Evolutionary conservation across 2,113 vertebrate genomes (phyloP).

Genomic region (Cichladusa arquata): DNA sequence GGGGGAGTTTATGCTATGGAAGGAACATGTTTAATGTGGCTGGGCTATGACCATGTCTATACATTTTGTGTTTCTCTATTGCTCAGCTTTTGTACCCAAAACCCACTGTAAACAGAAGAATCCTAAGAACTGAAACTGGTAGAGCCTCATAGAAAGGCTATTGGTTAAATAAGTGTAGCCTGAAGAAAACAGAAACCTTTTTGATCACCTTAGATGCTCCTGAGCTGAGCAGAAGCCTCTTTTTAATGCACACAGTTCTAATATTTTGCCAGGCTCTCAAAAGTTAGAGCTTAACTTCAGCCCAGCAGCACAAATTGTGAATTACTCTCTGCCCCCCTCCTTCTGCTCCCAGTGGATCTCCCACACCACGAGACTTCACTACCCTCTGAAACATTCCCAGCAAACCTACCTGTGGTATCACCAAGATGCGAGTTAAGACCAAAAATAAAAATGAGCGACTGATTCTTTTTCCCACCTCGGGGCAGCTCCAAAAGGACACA

Average conservation of each 20-base stretch:
- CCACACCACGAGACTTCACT: not conserved
- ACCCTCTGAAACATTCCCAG: not conserved
- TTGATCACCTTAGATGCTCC: not conserved
- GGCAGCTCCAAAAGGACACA: not conserved
- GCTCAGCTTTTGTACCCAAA: not conserved
- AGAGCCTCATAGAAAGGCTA: not conserved
- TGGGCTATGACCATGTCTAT: not conserved
- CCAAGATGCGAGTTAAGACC: not conserved
- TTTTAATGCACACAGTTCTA: not conserved
- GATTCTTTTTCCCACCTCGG: not conserved
- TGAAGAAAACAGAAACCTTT: not conserved
- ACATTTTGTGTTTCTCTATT: not conserved
- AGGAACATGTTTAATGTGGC: not conserved
- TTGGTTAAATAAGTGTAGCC: not conserved
- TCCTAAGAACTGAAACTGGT: not conserved
- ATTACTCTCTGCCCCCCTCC: not conserved
- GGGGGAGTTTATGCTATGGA: not conserved
- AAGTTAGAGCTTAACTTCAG: not conserved
- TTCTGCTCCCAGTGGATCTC: not conserved
- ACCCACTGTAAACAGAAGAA: not conserved
- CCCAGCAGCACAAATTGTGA: not conserved
- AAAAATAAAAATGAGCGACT: fast-evolving
- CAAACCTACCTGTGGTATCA: not conserved
- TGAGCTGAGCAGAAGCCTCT: not conserved
- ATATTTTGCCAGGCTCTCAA: not conserved